Conservation (phyloP, 2,888 invertebrate species). For the Polydrusus tereticollis region DNA sequence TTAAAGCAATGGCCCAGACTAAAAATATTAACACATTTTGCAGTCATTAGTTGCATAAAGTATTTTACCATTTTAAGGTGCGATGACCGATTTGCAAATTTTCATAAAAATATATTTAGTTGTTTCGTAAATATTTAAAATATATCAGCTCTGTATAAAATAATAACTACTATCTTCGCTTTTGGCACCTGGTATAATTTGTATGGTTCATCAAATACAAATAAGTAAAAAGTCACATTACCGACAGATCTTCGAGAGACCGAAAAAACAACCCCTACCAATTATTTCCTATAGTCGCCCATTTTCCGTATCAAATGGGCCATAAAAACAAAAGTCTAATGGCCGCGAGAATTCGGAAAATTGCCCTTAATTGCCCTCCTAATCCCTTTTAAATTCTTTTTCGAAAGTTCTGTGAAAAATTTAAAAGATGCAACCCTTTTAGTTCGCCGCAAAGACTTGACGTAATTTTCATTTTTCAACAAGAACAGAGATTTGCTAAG, state of each 20-base stretch:
- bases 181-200: background rate
- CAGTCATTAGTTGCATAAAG: too few relatives aligned
- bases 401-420: slow-evolving; percentile 32
- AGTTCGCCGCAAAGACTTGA: slow-evolving; percentile 14
- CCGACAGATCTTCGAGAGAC: background rate
- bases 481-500: background rate
- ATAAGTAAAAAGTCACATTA: background rate
- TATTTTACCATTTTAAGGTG: too few relatives aligned
- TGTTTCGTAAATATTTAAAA: too few relatives aligned
- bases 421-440: slow-evolving; percentile 43
- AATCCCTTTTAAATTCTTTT: slow-evolving; percentile 47
- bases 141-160: too few relatives aligned
- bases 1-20: too few relatives aligned
- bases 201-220: background rate
- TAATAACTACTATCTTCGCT: background rate
- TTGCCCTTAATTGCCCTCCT: slow-evolving; percentile 45
- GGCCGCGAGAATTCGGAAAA: slow-evolving; percentile 51
- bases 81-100: too few relatives aligned
- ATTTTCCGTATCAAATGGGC: slow-evolving; percentile 44
- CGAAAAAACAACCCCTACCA: slow-evolving; percentile 29
- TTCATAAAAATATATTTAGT: too few relatives aligned
- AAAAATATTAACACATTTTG: too few relatives aligned
- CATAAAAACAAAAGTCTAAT: slow-evolving; percentile 51
- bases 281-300: slow-evolving; percentile 12
- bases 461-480: slow-evolving; percentile 42